Evolutionary conservation across 2,888 invertebrate species (phyloP), one percentile per base, ranked within the genome.

Genomic region (Tipula lateralis): DNA sequence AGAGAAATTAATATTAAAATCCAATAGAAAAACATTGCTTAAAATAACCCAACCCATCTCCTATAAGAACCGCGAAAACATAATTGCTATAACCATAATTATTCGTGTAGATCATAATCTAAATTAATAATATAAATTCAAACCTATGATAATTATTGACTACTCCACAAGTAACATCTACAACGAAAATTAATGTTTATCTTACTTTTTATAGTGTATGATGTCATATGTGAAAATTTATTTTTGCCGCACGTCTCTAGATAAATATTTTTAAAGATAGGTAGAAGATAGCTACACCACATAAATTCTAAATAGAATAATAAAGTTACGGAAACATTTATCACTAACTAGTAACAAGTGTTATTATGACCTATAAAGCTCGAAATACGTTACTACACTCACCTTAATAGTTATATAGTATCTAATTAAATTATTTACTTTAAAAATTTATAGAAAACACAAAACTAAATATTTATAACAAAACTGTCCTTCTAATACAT

Each of bases 141-240:
- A n/a, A n/a, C n/a, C n/a, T n/a, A n/a, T n/a, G n/a, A n/a, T n/a
- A n/a, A 9, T 36, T 6, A 36, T 36, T 36, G 36, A 36, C 9
- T n/a, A n/a, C n/a, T 9, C 2, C 36, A 36, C n/a, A 44, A 36
- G 32, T 32, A 32, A 32, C 3, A 36, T 36, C 6, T 9, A 66
- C n/a, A 24, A 9, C 9, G 6, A 66, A 9, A 24, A 24, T 66
- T 24, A 9, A 24, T 66, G 44, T 66, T 66, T 66, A 24, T 66
- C 66, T 66, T 24, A 24, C 24, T 66, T 39, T 44, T 4, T 66
- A 24, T 66, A 66, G 19, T 24, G 66, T 24, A 66, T 66, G 66
- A 66, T 66, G 66, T 66, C 66, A 66, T n/a, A n/a, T 66, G 66
- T 66, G 66, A 66, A 66, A 66, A 66, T n/a, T 66, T 66, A 24